Base-by-base conservation (phyloP, 2,797 vertebrate genomes). In the Coccyzus lansbergi region DNA sequence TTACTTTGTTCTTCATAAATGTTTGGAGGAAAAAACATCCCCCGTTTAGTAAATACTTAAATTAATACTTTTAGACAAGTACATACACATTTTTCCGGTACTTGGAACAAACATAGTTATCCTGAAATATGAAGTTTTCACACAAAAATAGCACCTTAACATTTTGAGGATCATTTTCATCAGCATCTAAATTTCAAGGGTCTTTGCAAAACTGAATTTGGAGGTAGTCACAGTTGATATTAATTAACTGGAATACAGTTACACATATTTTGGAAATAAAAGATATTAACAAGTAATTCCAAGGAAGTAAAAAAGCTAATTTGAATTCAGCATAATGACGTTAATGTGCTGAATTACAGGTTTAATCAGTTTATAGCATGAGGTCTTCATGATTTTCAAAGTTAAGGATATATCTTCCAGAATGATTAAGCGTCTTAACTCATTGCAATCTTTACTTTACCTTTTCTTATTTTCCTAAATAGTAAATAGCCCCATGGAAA, bases 401-500 rank as follows among this genome's bases (percentile, higher is more conserved):
- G 58, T 67, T 56, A 75, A 49, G 24, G 58, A 79, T 80, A 83
- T 71, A 74, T 60, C 42, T 92, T 36, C 56, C 65, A 75, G 96
- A 94, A 60, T 72, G 26, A 93, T 91, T 52, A 64, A 34, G 19
- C 16, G 85, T 53, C 33, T 92, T 93, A 88, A 72, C 64, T 6
- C 5, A 82, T 16, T 69, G 18, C 24, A 75, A 67, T 20, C n/a
- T 60, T 87, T 87, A 67, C 34, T 92, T 88, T 68, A 87, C 67
- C 38, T 94, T 56, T 52, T 82, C 40, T 90, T 82, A 60, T 79
- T 86, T 91, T 92, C 24, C n/a, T 90, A 87, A 91, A 84, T 85
- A 86, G 69, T 55, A 34, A 94, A 76, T 88, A 93, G 76, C 22
- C 31, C 26, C 44, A 72, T 2, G 7, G n/a, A 91, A 94, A 78